Percentiles rank a stretch among this genome's conserved stretches.
phyloP scores from a whole-genome alignment of 2,888 invertebrate species.

The Platycnemis pennipes region DNA sequence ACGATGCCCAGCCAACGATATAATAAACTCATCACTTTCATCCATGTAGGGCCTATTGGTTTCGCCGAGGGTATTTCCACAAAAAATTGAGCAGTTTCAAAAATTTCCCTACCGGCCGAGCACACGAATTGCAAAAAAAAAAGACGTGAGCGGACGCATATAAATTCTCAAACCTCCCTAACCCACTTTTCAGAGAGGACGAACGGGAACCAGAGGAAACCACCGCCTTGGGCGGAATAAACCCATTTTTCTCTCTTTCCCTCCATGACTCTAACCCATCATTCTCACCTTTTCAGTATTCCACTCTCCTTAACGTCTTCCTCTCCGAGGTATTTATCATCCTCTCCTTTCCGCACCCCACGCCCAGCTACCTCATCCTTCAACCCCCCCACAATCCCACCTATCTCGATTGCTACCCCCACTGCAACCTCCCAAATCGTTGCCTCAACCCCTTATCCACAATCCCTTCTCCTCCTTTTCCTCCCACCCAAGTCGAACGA shows the following conservation, averaged over 20 bases:
- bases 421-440: slow-evolving; percentile 11
- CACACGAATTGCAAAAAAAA: background rate
- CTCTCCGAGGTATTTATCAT: slow-evolving; percentile 49
- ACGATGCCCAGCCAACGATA: background rate
- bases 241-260: slow-evolving; percentile 40
- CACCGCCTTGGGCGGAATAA: background rate
- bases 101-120: slow-evolving; percentile 26
- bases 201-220: background rate
- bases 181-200: slow-evolving; percentile 10
- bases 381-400: background rate
- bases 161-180: slow-evolving; percentile 32
- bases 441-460: background rate
- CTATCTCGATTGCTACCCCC: background rate
- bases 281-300: slow-evolving; percentile 64
- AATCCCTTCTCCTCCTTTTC: background rate
- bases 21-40: slow-evolving; percentile 9
- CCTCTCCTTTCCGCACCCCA: slow-evolving; percentile 21
- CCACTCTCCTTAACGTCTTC: slow-evolving; percentile 61
- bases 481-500: background rate
- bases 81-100: slow-evolving; percentile 23
- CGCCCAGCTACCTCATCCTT: background rate
- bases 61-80: background rate
- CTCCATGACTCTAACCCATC: slow-evolving; percentile 28
- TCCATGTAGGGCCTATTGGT: background rate
- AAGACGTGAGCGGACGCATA: background rate